Evolutionary conservation across 2,888 invertebrate species (phyloP).

Genomic region (Meiosimyza decipiens): DNA sequence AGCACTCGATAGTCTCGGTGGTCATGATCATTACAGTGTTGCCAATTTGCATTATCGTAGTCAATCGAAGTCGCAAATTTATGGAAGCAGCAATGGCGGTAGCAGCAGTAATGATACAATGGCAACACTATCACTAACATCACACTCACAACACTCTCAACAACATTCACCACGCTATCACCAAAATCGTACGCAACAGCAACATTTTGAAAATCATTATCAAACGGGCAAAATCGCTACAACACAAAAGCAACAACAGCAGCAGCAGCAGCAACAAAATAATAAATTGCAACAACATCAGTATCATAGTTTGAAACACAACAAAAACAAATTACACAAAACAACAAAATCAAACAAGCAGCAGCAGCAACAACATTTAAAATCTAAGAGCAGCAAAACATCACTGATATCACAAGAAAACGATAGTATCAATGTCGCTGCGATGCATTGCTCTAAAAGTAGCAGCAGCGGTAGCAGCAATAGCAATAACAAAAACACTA

Average conservation of each 20-base stretch:
- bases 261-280: constrained; percentile 47
- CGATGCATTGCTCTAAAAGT: constrained; percentile 31
- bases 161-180: constrained; percentile 12
- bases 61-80: constrained; percentile 63
- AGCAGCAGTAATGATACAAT: constrained; percentile 48
- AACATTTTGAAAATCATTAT: constrained; percentile 59
- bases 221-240: constrained; percentile 46
- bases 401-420: constrained; percentile 32
- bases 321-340: constrained; percentile 40
- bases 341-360: constrained; percentile 46
- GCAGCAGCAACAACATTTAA: constrained; percentile 50
- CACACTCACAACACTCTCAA: background rate
- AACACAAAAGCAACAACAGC: constrained; percentile 43
- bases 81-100: constrained; percentile 56
- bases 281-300: constrained; percentile 48
- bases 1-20: constrained; percentile 62
- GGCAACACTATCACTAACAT: constrained; percentile 35
- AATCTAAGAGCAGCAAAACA: constrained; percentile 43
- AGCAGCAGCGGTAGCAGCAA: constrained; percentile 35
- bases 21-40: constrained; percentile 61
- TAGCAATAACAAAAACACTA: constrained; percentile 35
- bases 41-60: constrained; percentile 60
- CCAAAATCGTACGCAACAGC: constrained; percentile 36
- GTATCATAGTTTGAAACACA: constrained; percentile 60
- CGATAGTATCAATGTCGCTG: background rate